phyloP scores from a whole-genome alignment of 1,140 invertebrate genomes.

The Temnothorax nylanderi region DNA sequence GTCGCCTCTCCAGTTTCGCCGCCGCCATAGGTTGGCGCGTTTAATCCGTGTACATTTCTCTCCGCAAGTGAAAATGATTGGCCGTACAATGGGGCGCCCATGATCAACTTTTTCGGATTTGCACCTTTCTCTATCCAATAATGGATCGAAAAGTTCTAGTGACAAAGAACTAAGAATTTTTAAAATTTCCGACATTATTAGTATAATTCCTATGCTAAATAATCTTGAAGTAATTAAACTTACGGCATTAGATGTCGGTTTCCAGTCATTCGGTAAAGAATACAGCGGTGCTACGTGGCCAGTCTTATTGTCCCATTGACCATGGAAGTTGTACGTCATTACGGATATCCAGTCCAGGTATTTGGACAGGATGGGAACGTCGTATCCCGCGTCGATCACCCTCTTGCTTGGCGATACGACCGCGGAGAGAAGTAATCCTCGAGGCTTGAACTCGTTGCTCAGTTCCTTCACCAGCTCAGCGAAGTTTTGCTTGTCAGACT shows the following conservation, averaged over 20 bases:
- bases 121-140: no score
- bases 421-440: constrained; percentile 91
- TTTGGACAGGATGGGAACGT: constrained; percentile 86
- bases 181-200: not conserved
- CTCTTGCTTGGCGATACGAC: constrained; percentile 94
- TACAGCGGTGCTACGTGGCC: constrained; percentile 95
- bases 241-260: constrained; percentile 91
- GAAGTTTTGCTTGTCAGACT: constrained; percentile 92
- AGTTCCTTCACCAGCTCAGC: constrained; percentile 90
- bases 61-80: no score
- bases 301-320: constrained; percentile 96
- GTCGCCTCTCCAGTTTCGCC: no score
- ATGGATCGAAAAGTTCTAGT: no score
- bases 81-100: constrained; percentile 95
- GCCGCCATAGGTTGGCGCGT: no score
- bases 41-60: no score
- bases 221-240: constrained; percentile 69
- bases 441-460: constrained; percentile 89
- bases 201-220: not conserved
- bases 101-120: no score
- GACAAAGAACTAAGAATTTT: no score
- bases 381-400: constrained; percentile 92
- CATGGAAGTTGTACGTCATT: constrained; percentile 96
- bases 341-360: constrained; percentile 92
- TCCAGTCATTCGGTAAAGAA: constrained; percentile 89